phyloP scores from a whole-genome alignment of 1,140 invertebrate species.

The Oryctes rhinoceros region DNA sequence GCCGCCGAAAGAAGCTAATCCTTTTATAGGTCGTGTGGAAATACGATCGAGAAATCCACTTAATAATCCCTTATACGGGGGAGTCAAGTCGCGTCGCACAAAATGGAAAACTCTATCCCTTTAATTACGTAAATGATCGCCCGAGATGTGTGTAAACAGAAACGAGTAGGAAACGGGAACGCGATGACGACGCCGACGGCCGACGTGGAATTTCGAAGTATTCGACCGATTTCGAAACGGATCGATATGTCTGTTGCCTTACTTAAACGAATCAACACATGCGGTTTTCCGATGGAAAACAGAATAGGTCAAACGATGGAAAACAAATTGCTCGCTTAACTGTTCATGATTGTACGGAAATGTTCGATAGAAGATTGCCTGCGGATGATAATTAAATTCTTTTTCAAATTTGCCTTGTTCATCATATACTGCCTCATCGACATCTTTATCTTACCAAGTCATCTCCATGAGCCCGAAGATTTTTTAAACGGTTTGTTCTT shows the following conservation, averaged over 20 bases:
- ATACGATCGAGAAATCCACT: too few species aligned
- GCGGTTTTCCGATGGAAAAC: neutral
- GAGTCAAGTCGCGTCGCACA: neutral
- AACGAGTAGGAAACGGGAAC: neutral
- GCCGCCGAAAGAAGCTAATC: too few species aligned
- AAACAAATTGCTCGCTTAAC: neutral
- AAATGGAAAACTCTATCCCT: neutral
- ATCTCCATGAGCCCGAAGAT: too few species aligned
- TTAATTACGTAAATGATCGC: constrained; percentile 13
- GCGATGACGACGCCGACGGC: neutral
- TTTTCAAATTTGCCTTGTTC: too few species aligned
- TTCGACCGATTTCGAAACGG: neutral
- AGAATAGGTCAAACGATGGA: neutral
- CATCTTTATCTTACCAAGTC: too few species aligned
- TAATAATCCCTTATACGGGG: too few species aligned
- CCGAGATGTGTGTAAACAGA: neutral
- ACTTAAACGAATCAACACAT: neutral
- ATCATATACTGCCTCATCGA: too few species aligned
- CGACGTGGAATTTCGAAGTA: neutral
- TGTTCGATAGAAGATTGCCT: too few species aligned
- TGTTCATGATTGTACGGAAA: neutral
- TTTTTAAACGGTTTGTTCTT: too few species aligned
- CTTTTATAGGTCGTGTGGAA: too few species aligned
- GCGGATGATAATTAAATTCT: too few species aligned
- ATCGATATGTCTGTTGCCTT: constrained; percentile 4